These are phyloP conservation scores for Semaprochilodus insignis DNA, from an alignment of 2,797 vertebrate species.

Conservation along the genomic window DNA sequence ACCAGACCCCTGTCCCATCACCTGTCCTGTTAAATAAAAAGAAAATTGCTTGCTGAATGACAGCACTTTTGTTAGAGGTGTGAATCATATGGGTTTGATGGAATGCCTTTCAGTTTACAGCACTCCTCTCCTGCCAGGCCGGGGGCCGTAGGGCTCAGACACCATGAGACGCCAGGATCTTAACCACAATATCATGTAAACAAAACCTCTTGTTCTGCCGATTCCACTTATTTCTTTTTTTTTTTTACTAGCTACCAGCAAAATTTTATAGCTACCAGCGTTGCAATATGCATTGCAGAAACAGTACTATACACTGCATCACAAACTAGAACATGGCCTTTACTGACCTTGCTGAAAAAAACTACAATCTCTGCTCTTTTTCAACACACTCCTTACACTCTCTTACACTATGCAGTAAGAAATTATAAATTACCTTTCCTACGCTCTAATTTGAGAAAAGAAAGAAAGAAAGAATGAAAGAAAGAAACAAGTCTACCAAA, in stretches of 20 bases:
- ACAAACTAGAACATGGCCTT: constrained; percentile 58
- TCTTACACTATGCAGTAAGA: constrained; percentile 54
- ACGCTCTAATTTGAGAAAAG: constrained; percentile 35
- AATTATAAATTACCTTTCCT: constrained; percentile 56
- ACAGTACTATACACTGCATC: constrained; percentile 73
- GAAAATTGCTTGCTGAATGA: constrained; percentile 63
- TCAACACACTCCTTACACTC: constrained; percentile 41
- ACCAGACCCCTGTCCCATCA: constrained; percentile 55
- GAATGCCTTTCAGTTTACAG: constrained; percentile 49
- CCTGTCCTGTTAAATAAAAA: constrained; percentile 66
- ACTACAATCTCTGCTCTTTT: constrained; percentile 41
- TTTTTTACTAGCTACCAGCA: constrained; percentile 60
- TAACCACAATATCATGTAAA: constrained; percentile 66
- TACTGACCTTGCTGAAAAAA: constrained; percentile 53
- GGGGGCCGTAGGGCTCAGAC: constrained; percentile 33
- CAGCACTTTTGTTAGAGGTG: constrained; percentile 53
- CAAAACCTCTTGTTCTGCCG: constrained; percentile 56
- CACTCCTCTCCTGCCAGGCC: constrained; percentile 52
- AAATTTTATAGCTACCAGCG: constrained; percentile 61
- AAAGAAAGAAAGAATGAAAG: constrained; percentile 4
- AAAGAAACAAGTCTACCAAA: constrained; percentile 27
- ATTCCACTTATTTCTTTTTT: constrained; percentile 44
- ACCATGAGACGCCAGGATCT: constrained; percentile 49
- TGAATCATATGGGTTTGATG: constrained; percentile 54
- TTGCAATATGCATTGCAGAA: constrained; percentile 73